Evolutionary conservation across 2,888 invertebrate genomes (phyloP).

Genomic region (Mythimna pallens): DNA sequence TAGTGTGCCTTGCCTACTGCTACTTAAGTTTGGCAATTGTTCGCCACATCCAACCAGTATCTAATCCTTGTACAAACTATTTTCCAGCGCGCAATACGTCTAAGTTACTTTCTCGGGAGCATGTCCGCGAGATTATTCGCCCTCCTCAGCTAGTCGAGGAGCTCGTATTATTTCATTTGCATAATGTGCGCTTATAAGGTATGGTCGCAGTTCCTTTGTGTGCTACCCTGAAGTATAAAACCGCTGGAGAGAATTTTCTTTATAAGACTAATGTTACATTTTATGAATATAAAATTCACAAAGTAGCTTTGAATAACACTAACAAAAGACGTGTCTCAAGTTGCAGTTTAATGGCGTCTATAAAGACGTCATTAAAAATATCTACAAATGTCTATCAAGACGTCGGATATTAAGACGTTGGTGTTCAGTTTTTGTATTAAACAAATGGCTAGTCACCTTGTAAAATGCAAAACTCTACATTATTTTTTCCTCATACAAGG

Average conservation of each 20-base stretch:
- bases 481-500: too few relatives aligned
- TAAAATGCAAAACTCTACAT: too few relatives aligned
- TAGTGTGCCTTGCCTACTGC: too few relatives aligned
- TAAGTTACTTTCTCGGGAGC: conserved; percentile 50
- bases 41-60: conserved; percentile 4
- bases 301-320: not conserved
- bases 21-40: too few relatives aligned
- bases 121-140: conserved; percentile 50
- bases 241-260: not conserved
- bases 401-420: too few relatives aligned
- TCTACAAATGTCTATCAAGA: too few relatives aligned
- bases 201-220: conserved; percentile 27
- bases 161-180: conserved; percentile 53
- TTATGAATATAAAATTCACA: not conserved
- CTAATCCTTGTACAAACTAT: conserved; percentile 4
- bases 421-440: too few relatives aligned
- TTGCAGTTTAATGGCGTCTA: too few relatives aligned
- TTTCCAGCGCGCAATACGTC: conserved; percentile 43
- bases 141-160: conserved; percentile 21
- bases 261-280: not conserved
- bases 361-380: too few relatives aligned
- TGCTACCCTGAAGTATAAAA: conserved; percentile 4
- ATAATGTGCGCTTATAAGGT: conserved; percentile 48
- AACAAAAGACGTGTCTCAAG: too few relatives aligned
- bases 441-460: too few relatives aligned